Base-by-base conservation (phyloP, 2,797 vertebrate species). In the Ataeniobius toweri region DNA sequence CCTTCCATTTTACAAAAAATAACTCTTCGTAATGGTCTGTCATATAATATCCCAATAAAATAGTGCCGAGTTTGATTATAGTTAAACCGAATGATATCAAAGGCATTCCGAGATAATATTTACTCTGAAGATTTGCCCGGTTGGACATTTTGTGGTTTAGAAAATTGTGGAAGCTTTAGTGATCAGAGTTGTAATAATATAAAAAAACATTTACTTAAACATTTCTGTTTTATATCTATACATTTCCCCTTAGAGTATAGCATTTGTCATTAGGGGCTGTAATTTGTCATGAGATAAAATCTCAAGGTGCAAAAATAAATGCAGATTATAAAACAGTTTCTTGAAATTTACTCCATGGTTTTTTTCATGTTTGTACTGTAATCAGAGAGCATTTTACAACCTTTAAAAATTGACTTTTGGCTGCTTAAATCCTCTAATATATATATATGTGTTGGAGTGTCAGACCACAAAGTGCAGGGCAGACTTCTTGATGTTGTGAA, bases 351-450 rank as follows among this genome's bases (percentile, higher is more conserved):
- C 13, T 6, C 3, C 1, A 28, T 46, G n/a, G 6, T 20, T 20
- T 53, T 24, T 36, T 44, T 44, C 6, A 20, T 14, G 0, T 58
- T 22, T 16, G 22, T 10, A 41, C 73, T 71, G 72, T 58, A 56
- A 58, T 70, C 24, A 55, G 22, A 58, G 77, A 80, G 85, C 81
- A 82, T 73, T 39, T 51, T 79, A 56, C 81, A 3, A 72, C 77
- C 50, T 65, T 68, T 24, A 39, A 48, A 83, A 77, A 77, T 81
- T 86, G 73, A 65, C 80, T 72, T 20, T 56, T 56, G 68, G 48
- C 81, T 88, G 85, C 78, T 89, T 88, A 93, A 92, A 90, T 92
- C 91, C 78, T 71, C 86, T 86, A 73, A 89, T 91, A 83, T 88
- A 85, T 86, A 83, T 85, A 86, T 84, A 87, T 86, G 85, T 91